Percentiles rank a stretch among this genome's conserved stretches.
Evolutionary conservation across 2,113 vertebrate genomes (phyloP).

Genomic region (Indicator indicator): DNA sequence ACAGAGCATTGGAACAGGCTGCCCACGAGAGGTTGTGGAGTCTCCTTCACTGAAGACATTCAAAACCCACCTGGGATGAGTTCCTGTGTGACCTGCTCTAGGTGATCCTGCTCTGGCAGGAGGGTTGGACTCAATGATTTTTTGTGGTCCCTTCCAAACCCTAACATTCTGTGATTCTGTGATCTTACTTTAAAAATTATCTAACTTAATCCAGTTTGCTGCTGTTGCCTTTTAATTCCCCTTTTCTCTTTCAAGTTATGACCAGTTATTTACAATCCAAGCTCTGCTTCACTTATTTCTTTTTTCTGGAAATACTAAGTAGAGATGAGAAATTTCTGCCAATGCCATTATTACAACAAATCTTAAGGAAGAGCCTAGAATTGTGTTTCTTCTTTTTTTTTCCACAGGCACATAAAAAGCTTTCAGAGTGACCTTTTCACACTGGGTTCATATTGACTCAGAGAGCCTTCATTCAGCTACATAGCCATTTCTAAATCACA

Average conservation of each 20-base stretch:
- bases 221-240: not conserved
- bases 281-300: not conserved
- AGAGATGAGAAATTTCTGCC: not conserved
- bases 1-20: too few species aligned
- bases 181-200: not conserved
- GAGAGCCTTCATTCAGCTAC: not conserved
- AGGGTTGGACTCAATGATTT: too few species aligned
- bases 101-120: too few species aligned
- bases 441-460: not conserved
- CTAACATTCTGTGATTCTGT: too few species aligned
- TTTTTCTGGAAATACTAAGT: constrained; percentile 18
- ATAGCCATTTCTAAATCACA: constrained; percentile 9
- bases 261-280: not conserved
- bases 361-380: constrained; percentile 8
- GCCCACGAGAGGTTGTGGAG: too few species aligned
- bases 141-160: too few species aligned
- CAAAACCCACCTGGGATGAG: too few species aligned
- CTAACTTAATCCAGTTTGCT: not conserved
- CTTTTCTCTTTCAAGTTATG: not conserved
- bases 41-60: too few species aligned
- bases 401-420: not conserved
- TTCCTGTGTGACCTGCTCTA: too few species aligned
- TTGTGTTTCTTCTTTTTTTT: not conserved
- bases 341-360: not conserved
- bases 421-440: not conserved